Percentiles rank a stretch among this genome's conserved stretches.
These are phyloP conservation scores for Drosophila orosa DNA, from an alignment of 1,140 invertebrate genomes.

Conservation along the genomic window DNA sequence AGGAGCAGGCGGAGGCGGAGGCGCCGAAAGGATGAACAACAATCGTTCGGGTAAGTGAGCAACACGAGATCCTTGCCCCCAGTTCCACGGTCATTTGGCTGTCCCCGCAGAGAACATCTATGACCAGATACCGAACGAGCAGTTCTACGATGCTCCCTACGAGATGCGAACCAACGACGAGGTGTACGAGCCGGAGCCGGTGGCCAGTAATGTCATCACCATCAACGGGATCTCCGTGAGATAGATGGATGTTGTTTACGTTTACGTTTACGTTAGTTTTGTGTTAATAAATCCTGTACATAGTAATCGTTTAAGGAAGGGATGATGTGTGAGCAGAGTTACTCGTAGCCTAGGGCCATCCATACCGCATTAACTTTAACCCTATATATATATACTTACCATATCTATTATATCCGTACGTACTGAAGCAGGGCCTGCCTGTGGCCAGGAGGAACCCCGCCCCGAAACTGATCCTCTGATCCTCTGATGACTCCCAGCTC, in stretches of 20 bases:
- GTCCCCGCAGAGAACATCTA: constrained; percentile 79
- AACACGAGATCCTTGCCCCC: fast-evolving
- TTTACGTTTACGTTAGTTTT: constrained; percentile 45
- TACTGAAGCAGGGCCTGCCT: constrained; percentile 4
- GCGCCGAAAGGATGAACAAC: constrained; percentile 45
- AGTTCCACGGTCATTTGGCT: background rate
- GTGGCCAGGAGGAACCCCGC: constrained; percentile 14
- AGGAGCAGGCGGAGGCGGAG: background rate
- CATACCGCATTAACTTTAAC: constrained; percentile 20
- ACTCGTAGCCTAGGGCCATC: constrained; percentile 40
- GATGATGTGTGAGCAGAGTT: constrained; percentile 25
- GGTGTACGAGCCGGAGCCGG: constrained; percentile 89
- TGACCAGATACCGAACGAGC: constrained; percentile 83
- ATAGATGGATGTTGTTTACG: constrained; percentile 69
- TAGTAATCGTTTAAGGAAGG: constrained; percentile 61
- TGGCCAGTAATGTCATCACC: constrained; percentile 88
- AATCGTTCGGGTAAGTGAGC: constrained; percentile 56
- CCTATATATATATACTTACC: constrained; percentile 22
- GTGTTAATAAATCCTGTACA: constrained; percentile 66
- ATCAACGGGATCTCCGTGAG: constrained; percentile 90
- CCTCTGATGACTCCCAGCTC: constrained; percentile 20
- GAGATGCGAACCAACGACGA: constrained; percentile 87
- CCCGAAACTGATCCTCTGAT: constrained; percentile 27
- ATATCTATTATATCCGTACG: constrained; percentile 15
- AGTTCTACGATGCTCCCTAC: constrained; percentile 86